Base-by-base conservation (phyloP, 2,888 invertebrate genomes). In the Sphaerophoria taeniata region DNA sequence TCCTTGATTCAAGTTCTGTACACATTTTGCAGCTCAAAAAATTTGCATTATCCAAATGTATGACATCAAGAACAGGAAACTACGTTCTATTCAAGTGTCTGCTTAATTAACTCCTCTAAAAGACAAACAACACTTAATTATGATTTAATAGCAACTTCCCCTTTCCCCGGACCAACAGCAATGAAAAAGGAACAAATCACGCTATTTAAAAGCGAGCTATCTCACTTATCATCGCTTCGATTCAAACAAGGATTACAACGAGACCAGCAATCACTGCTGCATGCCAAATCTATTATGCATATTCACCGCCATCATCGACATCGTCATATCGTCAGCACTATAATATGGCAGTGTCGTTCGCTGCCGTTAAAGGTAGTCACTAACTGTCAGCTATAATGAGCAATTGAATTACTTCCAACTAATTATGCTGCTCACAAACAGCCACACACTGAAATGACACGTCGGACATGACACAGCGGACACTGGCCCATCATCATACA, bases 361-460 rank as follows among this genome's bases (percentile, higher is more conserved):
- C 39, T 58, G 16, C 53, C n/a, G 43, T 43, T 39, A 39, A 7
- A 39, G 6, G 39, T 39, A 39, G 39, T 43, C 56, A 75, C 60
- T 60, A 55, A 31, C 49, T 69, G 73, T 70, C 84, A 53, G 81
- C 34, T 81, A 73, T 67, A 67, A 67, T 70, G 76, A 70, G 76
- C 85, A 85, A 85, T 85, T 85, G 76, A 85, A 85, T 85, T 85
- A 85, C 81, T 81, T 55, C 36, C 51, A 53, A 81, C 81, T 77
- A 77, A 85, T 85, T 85, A 85, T 81, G 81, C 81, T 58, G 72
- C 85, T 65, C 73, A 81, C 81, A 67, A 39, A 63, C 55, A 47
- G 60, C 39, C 53, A 33, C 63, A 49, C 34, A 49, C 34, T 65
- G 81, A 24, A 70, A 58, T 85, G 81, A 85, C 85, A 81, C 81